A percentile compares a stretch with the other conserved stretches of the same genome.
Conservation (phyloP, 2,113 vertebrate genomes). For the Mugil cephalus region DNA sequence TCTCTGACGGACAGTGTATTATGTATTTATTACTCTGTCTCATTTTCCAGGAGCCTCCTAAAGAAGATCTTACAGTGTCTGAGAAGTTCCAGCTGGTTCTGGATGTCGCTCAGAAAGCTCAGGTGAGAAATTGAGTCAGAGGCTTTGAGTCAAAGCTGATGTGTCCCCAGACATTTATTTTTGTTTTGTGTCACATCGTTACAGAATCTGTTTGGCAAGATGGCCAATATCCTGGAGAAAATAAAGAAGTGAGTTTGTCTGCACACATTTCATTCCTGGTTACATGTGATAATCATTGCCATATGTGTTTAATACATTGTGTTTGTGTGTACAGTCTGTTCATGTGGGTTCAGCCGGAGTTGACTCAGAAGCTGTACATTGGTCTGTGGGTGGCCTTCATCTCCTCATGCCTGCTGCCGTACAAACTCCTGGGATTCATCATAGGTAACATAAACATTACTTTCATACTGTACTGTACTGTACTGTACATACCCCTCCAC, state of each 20-base stretch:
- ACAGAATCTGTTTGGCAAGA: constrained; percentile 98
- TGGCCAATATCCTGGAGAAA: constrained; percentile 98
- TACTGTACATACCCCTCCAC: too few relatives aligned
- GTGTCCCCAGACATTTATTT: background rate
- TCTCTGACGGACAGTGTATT: background rate
- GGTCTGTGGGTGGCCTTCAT: constrained; percentile 93
- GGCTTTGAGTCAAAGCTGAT: too few relatives aligned
- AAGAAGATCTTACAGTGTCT: constrained; percentile 96
- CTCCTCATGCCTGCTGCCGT: constrained; percentile 94
- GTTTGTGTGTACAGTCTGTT: constrained; percentile 84
- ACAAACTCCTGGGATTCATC: constrained; percentile 91
- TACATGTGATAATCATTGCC: background rate
- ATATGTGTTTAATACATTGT: background rate
- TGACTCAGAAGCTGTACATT: constrained; percentile 95
- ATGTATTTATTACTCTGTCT: background rate
- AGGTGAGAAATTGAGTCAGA: constrained; percentile 81
- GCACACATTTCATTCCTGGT: background rate
- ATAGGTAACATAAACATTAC: constrained; percentile 82
- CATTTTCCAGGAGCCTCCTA: constrained; percentile 89
- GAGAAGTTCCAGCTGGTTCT: constrained; percentile 99
- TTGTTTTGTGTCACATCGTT: background rate
- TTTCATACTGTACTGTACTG: too few relatives aligned
- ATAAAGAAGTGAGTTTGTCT: constrained; percentile 93
- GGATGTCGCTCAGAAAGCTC: constrained; percentile 96
- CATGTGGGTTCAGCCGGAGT: constrained; percentile 97